A percentile compares a stretch with the other conserved stretches of the same genome.
Conservation (phyloP, 1,140 invertebrate genomes). For the Fragariocoptes setiger region DNA sequence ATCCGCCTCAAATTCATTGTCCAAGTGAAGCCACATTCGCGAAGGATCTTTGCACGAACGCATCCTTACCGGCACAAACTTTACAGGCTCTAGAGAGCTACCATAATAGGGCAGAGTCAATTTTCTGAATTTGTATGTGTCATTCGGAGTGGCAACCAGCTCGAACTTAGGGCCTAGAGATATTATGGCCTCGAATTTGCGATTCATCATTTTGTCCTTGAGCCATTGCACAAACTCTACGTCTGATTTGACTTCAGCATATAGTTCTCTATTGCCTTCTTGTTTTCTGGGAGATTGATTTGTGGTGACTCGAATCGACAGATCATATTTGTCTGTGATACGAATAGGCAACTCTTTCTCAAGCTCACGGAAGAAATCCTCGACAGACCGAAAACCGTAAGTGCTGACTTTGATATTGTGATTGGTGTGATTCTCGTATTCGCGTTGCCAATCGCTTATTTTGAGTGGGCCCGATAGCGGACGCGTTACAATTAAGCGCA, state of each 20-base stretch:
- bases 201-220: not conserved
- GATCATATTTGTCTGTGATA: not conserved
- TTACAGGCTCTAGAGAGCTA: no score
- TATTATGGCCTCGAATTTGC: not conserved
- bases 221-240: not conserved
- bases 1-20: not conserved
- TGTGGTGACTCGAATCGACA: not conserved
- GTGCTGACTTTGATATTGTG: not conserved
- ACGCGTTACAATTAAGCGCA: not conserved
- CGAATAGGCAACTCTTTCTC: not conserved
- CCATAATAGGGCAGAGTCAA: no score
- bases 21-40: not conserved
- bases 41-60: not conserved
- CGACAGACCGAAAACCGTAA: not conserved
- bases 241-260: no score
- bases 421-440: not conserved
- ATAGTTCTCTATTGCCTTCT: no score
- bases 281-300: no score
- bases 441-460: not conserved
- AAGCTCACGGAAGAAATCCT: not conserved
- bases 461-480: not conserved
- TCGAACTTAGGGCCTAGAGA: not conserved
- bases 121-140: no score
- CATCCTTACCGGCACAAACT: not conserved
- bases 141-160: not conserved